phyloP scores from a whole-genome alignment of 1,140 invertebrate species.

The Xylocopa sonorina region DNA sequence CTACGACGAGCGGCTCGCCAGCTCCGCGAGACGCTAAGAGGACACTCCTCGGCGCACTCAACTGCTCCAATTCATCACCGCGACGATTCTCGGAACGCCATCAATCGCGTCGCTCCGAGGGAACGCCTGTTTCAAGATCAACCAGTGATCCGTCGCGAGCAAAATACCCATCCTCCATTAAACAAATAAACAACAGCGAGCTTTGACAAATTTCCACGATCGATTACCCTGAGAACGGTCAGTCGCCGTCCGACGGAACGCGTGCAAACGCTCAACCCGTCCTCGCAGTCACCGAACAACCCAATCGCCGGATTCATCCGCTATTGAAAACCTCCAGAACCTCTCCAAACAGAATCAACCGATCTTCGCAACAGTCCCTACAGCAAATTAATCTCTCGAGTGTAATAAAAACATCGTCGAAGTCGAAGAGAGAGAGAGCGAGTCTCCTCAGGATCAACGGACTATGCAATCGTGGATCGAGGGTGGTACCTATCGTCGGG shows the following conservation, averaged over 20 bases:
- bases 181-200: background rate
- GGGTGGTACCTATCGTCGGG: constrained; percentile 31
- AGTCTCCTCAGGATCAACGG: constrained; percentile 21
- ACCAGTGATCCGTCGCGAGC: too few species aligned
- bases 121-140: background rate
- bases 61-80: background rate
- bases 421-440: background rate
- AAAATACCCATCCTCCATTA: too few species aligned
- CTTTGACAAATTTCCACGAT: background rate
- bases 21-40: background rate
- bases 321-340: rapidly evolving
- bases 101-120: background rate
- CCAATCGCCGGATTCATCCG: too few species aligned
- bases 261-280: background rate
- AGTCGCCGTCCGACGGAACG: constrained; percentile 42
- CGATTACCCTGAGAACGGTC: constrained; percentile 18
- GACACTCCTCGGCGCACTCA: too few species aligned
- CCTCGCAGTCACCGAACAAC: too few species aligned
- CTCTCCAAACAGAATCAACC: background rate
- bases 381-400: too few species aligned
- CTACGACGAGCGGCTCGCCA: background rate
- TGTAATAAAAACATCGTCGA: background rate
- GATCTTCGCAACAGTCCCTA: too few species aligned
- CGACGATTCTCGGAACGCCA: background rate
- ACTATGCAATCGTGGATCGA: constrained; percentile 55